Percentiles rank a stretch among this genome's conserved stretches.
Conservation (phyloP, 2,113 vertebrate genomes). For the Xiphophorus maculatus region DNA sequence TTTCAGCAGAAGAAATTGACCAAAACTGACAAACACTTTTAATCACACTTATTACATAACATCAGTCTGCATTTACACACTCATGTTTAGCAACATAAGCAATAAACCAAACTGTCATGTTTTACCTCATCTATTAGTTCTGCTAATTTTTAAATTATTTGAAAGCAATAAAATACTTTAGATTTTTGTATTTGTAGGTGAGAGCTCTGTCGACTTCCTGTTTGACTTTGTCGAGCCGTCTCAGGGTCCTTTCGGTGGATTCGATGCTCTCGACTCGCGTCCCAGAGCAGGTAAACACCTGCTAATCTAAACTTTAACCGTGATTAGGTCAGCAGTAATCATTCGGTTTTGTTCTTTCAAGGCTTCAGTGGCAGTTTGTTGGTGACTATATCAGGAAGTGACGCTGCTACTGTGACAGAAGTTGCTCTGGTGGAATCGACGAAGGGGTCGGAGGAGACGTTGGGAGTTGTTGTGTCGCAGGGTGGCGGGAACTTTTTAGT, state of each 20-base stretch:
- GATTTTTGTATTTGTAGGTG: conserved; percentile 45
- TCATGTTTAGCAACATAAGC: no score
- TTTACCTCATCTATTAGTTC: neutral
- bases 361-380: conserved; percentile 56
- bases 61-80: no score
- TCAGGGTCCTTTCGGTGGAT: conserved; percentile 35
- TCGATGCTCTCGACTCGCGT: conserved; percentile 49
- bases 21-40: no score
- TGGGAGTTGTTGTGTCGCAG: conserved; percentile 38
- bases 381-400: conserved; percentile 59
- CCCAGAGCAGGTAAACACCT: conserved; percentile 50
- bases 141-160: neutral
- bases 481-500: conserved; percentile 44
- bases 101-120: neutral
- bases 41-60: no score
- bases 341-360: conserved; percentile 13
- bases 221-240: conserved; percentile 63
- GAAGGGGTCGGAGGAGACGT: conserved; percentile 29
- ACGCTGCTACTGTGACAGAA: conserved; percentile 44
- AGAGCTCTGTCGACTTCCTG: conserved; percentile 66
- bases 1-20: no score
- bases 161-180: no score
- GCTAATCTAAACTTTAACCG: neutral
- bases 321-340: neutral
- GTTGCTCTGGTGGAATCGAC: conserved; percentile 55